These are phyloP conservation scores for Indri indri DNA, from an alignment of 2,113 vertebrate genomes.

Conservation along the genomic window DNA sequence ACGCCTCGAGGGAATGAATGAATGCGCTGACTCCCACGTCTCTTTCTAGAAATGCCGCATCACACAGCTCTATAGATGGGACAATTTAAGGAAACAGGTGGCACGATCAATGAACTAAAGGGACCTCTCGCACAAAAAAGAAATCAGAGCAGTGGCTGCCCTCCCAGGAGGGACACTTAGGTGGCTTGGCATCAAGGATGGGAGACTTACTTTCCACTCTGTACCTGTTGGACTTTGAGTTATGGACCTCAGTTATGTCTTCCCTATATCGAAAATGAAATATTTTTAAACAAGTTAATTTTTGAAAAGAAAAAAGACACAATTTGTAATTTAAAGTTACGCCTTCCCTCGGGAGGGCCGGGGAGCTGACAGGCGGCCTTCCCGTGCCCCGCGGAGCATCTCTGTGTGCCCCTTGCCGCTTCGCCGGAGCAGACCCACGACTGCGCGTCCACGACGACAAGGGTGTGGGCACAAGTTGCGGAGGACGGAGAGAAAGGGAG, in stretches of 20 bases:
- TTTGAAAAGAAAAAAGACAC: not conserved
- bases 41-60: not conserved
- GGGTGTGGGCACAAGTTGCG: not conserved
- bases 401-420: rapidly evolving
- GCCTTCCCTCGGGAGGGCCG: no score
- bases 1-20: not conserved
- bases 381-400: no score
- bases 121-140: not conserved
- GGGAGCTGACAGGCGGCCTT: no score
- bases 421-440: rapidly evolving
- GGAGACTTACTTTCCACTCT: not conserved
- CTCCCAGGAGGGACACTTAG: no score
- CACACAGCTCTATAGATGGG: not conserved
- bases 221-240: not conserved
- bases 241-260: not conserved
- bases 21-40: not conserved
- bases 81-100: not conserved
- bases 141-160: not conserved
- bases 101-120: not conserved
- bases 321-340: no score
- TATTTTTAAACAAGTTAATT: not conserved
- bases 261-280: not conserved
- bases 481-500: not conserved
- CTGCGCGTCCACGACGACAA: not conserved
- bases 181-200: not conserved